Percentiles rank a stretch among this genome's conserved stretches.
Evolutionary conservation across 2,113 vertebrate genomes (phyloP).

Genomic region (Craseonycteris thonglongyai): DNA sequence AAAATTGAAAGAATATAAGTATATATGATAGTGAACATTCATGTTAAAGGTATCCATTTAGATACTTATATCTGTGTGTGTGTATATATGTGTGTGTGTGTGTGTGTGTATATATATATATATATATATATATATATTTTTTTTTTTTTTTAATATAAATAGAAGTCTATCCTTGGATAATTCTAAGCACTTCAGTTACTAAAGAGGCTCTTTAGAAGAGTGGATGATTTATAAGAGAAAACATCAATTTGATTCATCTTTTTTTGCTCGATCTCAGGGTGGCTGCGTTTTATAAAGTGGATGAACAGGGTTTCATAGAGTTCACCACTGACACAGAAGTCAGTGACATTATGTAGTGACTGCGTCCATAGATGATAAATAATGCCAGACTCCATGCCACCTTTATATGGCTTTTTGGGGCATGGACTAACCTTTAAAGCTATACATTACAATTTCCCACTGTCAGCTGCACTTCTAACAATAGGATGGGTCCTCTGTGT

Average conservation of each 20-base stretch:
- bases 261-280: background rate
- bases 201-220: background rate
- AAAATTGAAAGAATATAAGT: background rate
- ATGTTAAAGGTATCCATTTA: background rate
- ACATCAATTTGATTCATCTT: background rate
- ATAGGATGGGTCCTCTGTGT: background rate
- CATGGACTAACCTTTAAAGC: constrained; percentile 17
- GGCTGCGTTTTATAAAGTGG: background rate
- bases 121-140: too few relatives aligned
- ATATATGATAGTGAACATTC: background rate
- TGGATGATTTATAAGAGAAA: background rate
- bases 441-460: background rate
- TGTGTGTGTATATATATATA: too few relatives aligned
- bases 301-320: background rate
- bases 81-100: too few relatives aligned
- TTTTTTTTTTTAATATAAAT: background rate
- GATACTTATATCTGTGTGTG: background rate
- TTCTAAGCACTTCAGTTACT: background rate
- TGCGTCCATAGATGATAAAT: constrained; percentile 20
- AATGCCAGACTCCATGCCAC: background rate
- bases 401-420: constrained; percentile 31
- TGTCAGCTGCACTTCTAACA: background rate
- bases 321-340: background rate
- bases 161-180: background rate
- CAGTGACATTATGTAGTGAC: background rate